These are phyloP conservation scores for Loriculus beryllinus DNA, from an alignment of 2,797 vertebrate species.

Conservation along the genomic window DNA sequence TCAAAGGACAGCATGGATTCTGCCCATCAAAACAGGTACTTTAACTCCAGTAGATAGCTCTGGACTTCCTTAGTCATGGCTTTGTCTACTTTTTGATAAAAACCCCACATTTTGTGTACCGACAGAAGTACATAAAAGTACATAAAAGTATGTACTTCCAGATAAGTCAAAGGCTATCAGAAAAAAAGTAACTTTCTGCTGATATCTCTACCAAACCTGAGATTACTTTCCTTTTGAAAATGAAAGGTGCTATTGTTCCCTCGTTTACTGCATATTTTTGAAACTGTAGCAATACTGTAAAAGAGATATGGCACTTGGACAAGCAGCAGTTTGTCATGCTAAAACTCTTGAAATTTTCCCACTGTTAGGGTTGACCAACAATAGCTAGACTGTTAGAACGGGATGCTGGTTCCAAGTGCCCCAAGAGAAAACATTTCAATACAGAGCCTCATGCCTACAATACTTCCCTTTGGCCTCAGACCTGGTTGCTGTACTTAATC, in stretches of 20 bases:
- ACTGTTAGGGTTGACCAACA: neutral
- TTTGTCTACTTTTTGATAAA: slow-evolving; percentile 4
- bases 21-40: neutral
- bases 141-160: fast-evolving
- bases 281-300: neutral
- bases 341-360: neutral
- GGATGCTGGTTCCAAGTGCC: neutral
- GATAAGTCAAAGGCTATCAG: neutral
- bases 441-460: neutral
- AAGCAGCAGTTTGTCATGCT: neutral
- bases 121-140: neutral
- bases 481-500: neutral
- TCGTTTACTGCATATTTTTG: neutral
- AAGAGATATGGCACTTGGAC: neutral
- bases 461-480: neutral
- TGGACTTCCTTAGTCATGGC: neutral
- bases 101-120: neutral
- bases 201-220: neutral
- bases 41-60: neutral
- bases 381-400: neutral
- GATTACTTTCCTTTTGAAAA: neutral
- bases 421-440: neutral
- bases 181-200: neutral
- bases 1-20: neutral
- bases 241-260: neutral